Conservation (phyloP, 2,797 vertebrate genomes). For the Coendou prehensilis region DNA sequence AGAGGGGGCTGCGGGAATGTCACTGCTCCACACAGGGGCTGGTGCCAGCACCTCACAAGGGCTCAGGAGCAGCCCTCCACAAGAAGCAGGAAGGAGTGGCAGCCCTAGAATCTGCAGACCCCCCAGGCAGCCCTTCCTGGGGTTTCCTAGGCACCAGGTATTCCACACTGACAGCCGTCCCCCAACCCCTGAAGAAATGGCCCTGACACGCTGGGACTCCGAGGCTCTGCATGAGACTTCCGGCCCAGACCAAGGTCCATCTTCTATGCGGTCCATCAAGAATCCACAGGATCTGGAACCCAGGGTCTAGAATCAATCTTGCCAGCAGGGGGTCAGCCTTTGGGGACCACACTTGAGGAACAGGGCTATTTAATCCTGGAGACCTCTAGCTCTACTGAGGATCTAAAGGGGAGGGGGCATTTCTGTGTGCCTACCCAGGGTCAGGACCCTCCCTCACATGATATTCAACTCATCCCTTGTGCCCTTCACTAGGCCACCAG, state of each 20-base stretch:
- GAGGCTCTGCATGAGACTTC: not conserved
- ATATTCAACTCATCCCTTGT: not conserved
- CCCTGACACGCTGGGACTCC: not conserved
- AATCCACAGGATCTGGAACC: not conserved
- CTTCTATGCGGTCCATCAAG: not conserved
- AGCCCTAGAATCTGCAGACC: not conserved
- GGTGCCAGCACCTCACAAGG: not conserved
- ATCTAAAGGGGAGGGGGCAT: not conserved
- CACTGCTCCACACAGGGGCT: not conserved
- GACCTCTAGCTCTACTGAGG: not conserved
- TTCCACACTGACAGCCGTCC: not conserved
- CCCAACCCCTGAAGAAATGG: not conserved
- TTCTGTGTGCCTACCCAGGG: not conserved
- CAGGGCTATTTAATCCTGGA: not conserved
- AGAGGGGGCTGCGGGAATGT: accelerated
- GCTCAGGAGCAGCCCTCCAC: not conserved
- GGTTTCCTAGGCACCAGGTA: not conserved
- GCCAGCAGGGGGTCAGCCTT: not conserved
- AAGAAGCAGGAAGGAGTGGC: not conserved
- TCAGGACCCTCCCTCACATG: not conserved
- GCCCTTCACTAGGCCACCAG: not conserved
- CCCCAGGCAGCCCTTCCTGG: not conserved
- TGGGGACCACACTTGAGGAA: not conserved
- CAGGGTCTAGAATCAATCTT: not conserved
- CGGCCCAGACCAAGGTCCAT: not conserved